Evolutionary conservation across 2,113 vertebrate genomes (phyloP), one percentile per base, ranked within the genome.

Genomic region (Forbesichthys papilliferus): DNA sequence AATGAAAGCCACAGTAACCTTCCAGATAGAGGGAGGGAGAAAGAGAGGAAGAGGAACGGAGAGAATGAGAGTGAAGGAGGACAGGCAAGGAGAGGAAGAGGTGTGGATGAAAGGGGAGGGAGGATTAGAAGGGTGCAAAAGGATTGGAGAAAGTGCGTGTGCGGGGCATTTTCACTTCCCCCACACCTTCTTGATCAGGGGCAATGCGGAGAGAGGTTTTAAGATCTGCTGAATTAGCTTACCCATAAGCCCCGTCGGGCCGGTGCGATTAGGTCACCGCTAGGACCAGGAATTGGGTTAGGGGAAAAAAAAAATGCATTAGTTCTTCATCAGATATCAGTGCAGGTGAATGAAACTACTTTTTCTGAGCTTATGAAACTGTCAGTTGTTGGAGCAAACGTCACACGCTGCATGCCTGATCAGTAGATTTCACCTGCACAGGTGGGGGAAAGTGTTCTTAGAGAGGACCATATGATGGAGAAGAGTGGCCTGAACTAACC

Each of bases 191-290:
- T 61, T 73, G 36, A 81, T 91, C 88, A 86, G 90, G 88, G 90
- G 87, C 87, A 89, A 88, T 90, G 88, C 90, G 78, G 86, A 85
- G 83, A 80, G 83, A 27, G 78, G 86, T 81, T 87, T 85, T 86
- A 86, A 89, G 84, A 89, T 89, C 78, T 88, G 90, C 90, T 89
- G 90, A 90, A 88, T 90, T 88, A 88, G 87, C 88, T 85, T 87
- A 83, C 80, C 87, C 88, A 83, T 85, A 86, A 91, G 73, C 83
- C 85, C 72, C 53, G 51, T 83, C 76, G 58, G 71, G 70, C 78
- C 42, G 48, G 64, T 70, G 78, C 3, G 62, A 86, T 77, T 73
- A 82, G 88, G 88, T 89, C 87, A 86, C 56, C 60, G 76, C 73
- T 69, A 53, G 55, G 73, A 80, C 65, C 74, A 75, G 71, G 71